phyloP scores from a whole-genome alignment of 1,140 invertebrate genomes.

The Himalopsyche phryganea region DNA sequence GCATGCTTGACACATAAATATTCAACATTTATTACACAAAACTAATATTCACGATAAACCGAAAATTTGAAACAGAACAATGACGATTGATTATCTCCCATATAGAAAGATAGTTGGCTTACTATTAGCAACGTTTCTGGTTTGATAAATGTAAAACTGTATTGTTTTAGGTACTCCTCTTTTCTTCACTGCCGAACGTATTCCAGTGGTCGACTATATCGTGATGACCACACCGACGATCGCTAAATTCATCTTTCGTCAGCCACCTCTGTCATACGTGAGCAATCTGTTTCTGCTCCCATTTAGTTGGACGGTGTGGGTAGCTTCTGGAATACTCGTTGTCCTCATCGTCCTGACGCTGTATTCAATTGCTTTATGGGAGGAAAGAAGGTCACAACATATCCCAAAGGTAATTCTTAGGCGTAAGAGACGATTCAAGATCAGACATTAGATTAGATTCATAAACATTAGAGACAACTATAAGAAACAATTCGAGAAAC shows the following conservation, averaged over 20 bases:
- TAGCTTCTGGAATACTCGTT: slow-evolving; percentile 50
- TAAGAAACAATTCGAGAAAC: not conserved
- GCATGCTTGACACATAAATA: too few species aligned
- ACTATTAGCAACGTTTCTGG: too few species aligned
- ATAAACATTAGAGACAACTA: slow-evolving; percentile 1
- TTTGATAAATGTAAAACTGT: too few species aligned
- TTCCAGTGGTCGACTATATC: slow-evolving; percentile 57
- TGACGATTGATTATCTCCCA: too few species aligned
- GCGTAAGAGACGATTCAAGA: slow-evolving; percentile 26
- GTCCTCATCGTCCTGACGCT: slow-evolving; percentile 41
- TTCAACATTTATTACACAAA: too few species aligned
- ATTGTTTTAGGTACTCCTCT: slow-evolving; percentile 34
- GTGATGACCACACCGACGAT: slow-evolving; percentile 58
- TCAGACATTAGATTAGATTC: too few species aligned
- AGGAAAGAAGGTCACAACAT: slow-evolving; percentile 33
- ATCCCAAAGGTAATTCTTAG: not conserved
- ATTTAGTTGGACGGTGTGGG: slow-evolving; percentile 59
- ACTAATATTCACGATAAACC: too few species aligned
- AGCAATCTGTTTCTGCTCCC: slow-evolving; percentile 62
- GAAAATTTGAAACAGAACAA: too few species aligned
- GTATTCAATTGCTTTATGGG: slow-evolving; percentile 46
- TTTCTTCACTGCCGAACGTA: slow-evolving; percentile 47
- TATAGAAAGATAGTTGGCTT: too few species aligned
- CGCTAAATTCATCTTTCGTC: slow-evolving; percentile 59
- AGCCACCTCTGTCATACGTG: slow-evolving; percentile 60